These are phyloP conservation scores for Thryonomys swinderianus DNA, from an alignment of 2,113 vertebrate genomes.

Conservation along the genomic window DNA sequence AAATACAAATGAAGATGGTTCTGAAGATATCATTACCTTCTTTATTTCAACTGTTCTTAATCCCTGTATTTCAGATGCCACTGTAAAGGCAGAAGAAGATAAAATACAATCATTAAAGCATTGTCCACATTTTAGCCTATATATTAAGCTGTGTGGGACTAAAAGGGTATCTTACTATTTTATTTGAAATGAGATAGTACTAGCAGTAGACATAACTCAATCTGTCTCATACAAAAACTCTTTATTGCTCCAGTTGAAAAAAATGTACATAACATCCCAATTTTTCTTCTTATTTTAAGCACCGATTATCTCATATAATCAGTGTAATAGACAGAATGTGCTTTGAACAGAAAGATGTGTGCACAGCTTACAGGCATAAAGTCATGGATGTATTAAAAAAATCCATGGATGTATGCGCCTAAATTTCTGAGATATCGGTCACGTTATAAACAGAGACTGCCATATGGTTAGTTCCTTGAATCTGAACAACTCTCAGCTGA, in stretches of 20 bases:
- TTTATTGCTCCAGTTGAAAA: conserved; percentile 19
- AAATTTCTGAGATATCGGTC: conserved; percentile 67
- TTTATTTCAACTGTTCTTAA: conserved; percentile 94
- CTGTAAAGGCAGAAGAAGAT: conserved; percentile 76
- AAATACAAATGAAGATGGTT: not conserved
- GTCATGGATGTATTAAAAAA: conserved; percentile 36
- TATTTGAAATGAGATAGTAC: not conserved
- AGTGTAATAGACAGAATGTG: conserved; percentile 35
- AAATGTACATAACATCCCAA: not conserved
- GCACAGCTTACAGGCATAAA: conserved; percentile 61
- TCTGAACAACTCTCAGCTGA: conserved; percentile 69
- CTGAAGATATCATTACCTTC: conserved; percentile 87
- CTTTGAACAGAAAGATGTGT: conserved; percentile 53
- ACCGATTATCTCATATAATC: conserved; percentile 38
- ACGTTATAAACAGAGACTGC: conserved; percentile 65
- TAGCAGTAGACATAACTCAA: not conserved
- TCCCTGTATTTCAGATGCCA: conserved; percentile 90
- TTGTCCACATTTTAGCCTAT: not conserved
- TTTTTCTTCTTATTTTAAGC: conserved; percentile 34
- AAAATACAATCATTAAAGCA: conserved; percentile 47
- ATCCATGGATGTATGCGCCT: conserved; percentile 42
- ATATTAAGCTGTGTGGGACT: not conserved
- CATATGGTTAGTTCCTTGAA: conserved; percentile 68
- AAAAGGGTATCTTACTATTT: not conserved
- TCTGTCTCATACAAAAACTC: not conserved